Conservation (phyloP, 2,797 vertebrate genomes). For the Ctenochaetus hawaiiensis region DNA sequence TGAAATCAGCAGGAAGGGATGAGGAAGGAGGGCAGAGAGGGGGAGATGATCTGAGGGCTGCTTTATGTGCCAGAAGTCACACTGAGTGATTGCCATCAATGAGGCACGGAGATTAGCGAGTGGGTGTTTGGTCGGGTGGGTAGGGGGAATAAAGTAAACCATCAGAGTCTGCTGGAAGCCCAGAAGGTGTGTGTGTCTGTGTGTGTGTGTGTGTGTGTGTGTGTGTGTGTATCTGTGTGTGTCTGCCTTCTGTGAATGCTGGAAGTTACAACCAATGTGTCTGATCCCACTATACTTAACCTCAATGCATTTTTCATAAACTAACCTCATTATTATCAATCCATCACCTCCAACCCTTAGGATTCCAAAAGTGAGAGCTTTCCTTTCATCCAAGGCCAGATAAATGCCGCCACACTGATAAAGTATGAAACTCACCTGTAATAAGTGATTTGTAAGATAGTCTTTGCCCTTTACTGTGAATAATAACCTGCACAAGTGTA, state of each 20-base stretch:
- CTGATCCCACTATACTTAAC: conserved; percentile 40
- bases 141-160: conserved; percentile 40
- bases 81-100: conserved; percentile 69
- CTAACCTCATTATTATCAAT: conserved; percentile 51
- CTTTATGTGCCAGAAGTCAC: conserved; percentile 73
- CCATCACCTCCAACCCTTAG: conserved; percentile 16
- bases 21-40: conserved; percentile 35
- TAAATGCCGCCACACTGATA: conserved; percentile 30
- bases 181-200: conserved; percentile 42
- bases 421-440: neutral
- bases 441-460: conserved; percentile 17
- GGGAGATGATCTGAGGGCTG: conserved; percentile 62
- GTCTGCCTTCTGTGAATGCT: conserved; percentile 30
- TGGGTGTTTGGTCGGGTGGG: conserved; percentile 59
- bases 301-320: conserved; percentile 59
- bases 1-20: conserved; percentile 65
- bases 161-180: conserved; percentile 40
- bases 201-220: conserved; percentile 39
- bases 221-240: conserved; percentile 27
- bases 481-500: conserved; percentile 10
- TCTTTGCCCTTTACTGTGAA: neutral
- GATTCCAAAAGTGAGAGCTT: conserved; percentile 38
- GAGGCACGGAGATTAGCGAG: conserved; percentile 67
- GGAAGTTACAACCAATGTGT: conserved; percentile 32
- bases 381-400: conserved; percentile 45